These are phyloP conservation scores for Lycopodina hypogea DNA, from an alignment of 37 sponge, comb jelly and placozoan genomes.

Conservation along the genomic window DNA sequence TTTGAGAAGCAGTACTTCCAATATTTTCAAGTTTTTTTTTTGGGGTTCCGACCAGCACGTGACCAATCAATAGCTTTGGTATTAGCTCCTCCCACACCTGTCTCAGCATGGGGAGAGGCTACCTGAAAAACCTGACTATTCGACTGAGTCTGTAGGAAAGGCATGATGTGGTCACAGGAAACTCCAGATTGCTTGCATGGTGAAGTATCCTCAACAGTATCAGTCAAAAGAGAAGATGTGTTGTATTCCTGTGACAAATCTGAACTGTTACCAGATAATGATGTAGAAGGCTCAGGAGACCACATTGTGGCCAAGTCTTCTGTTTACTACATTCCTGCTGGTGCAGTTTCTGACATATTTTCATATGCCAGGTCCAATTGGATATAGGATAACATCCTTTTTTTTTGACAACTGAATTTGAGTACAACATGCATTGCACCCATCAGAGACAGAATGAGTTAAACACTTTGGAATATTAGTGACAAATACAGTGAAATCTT, in stretches of 20 bases:
- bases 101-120: no score
- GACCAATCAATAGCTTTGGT: slow-evolving; percentile 9
- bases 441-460: background rate
- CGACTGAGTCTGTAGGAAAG: no score
- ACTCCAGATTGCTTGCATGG: no score
- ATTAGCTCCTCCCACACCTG: no score
- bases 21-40: background rate
- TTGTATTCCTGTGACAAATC: no score
- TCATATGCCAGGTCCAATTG: slow-evolving; percentile 36
- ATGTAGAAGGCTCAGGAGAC: background rate
- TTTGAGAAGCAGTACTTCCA: background rate
- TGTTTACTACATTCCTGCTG: background rate
- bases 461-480: background rate
- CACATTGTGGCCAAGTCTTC: background rate
- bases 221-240: background rate
- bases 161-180: no score
- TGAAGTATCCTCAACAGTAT: no score
- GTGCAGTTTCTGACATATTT: background rate
- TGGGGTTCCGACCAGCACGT: background rate
- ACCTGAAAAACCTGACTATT: no score
- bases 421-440: background rate
- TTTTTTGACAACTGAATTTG: slow-evolving; percentile 10
- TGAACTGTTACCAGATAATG: background rate
- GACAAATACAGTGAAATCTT: background rate
- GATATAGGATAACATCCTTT: slow-evolving; percentile 4